These are phyloP conservation scores for Thera britannica DNA, from an alignment of 2,888 invertebrate species.

Conservation along the genomic window DNA sequence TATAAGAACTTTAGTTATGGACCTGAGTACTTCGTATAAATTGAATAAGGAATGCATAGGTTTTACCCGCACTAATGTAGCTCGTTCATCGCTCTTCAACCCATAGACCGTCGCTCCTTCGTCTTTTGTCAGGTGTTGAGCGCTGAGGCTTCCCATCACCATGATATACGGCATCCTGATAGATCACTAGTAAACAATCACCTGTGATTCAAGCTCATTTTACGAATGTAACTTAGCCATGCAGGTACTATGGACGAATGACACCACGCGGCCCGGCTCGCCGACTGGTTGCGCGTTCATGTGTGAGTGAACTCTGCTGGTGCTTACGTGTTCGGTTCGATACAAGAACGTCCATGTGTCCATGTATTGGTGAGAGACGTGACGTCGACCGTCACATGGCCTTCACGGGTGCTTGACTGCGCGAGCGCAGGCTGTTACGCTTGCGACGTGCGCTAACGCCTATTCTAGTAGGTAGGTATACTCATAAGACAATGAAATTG, in stretches of 20 bases:
- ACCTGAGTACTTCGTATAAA: too few species aligned
- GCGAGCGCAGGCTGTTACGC: conserved; percentile 53
- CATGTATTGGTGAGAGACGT: conserved; percentile 56
- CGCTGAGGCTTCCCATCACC: conserved; percentile 79
- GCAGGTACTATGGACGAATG: conserved; percentile 37
- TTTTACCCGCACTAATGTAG: conserved; percentile 60
- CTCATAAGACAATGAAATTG: conserved; percentile 37
- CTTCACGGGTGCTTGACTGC: conserved; percentile 73
- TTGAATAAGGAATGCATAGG: not conserved
- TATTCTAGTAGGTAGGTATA: conserved; percentile 10
- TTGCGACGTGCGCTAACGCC: conserved; percentile 1
- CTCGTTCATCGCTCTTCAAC: conserved; percentile 77
- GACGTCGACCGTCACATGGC: conserved; percentile 68
- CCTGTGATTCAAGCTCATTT: conserved; percentile 59
- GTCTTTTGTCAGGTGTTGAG: conserved; percentile 75
- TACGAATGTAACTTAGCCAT: conserved; percentile 45
- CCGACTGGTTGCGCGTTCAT: conserved; percentile 60
- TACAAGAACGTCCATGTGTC: conserved; percentile 48
- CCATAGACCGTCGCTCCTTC: conserved; percentile 80
- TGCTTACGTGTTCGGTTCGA: conserved; percentile 54
- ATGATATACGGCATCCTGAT: conserved; percentile 79
- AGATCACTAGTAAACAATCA: conserved; percentile 49
- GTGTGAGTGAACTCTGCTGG: conserved; percentile 71
- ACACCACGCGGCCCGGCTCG: conserved; percentile 54
- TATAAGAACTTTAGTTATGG: not conserved